Evolutionary conservation across 2,113 vertebrate genomes (phyloP).

Genomic region (Madoqua kirkii): DNA sequence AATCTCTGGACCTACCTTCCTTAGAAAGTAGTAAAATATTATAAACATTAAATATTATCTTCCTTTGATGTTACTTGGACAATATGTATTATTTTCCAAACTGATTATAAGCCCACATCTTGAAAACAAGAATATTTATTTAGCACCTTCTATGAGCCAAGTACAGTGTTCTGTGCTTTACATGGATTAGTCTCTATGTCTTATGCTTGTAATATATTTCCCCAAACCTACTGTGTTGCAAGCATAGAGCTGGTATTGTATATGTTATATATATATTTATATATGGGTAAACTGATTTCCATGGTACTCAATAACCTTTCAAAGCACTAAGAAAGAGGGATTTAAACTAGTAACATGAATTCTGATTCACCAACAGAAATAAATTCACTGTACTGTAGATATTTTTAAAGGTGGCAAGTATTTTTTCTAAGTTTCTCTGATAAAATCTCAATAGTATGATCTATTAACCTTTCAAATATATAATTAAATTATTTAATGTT

Average conservation of each 20-base stretch:
- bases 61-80: not conserved
- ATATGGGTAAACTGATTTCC: not conserved
- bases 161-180: not conserved
- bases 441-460: not conserved
- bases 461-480: not conserved
- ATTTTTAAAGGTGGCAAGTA: not conserved
- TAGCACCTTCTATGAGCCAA: not conserved
- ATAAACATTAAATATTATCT: not conserved
- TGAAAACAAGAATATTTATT: not conserved
- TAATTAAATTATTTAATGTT: constrained; percentile 39
- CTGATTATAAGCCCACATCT: not conserved
- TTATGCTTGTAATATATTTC: not conserved
- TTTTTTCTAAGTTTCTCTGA: not conserved
- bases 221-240: not conserved
- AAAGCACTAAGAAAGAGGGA: not conserved
- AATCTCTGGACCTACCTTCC: not conserved
- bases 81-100: not conserved
- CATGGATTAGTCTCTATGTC: not conserved
- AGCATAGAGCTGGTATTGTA: not conserved
- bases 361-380: not conserved
- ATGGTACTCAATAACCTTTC: constrained; percentile 3
- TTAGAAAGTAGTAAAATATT: not conserved
- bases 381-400: not conserved
- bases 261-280: not conserved
- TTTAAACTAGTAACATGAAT: not conserved